phyloP scores from a whole-genome alignment of 2,113 vertebrate species.

The Ia io region DNA sequence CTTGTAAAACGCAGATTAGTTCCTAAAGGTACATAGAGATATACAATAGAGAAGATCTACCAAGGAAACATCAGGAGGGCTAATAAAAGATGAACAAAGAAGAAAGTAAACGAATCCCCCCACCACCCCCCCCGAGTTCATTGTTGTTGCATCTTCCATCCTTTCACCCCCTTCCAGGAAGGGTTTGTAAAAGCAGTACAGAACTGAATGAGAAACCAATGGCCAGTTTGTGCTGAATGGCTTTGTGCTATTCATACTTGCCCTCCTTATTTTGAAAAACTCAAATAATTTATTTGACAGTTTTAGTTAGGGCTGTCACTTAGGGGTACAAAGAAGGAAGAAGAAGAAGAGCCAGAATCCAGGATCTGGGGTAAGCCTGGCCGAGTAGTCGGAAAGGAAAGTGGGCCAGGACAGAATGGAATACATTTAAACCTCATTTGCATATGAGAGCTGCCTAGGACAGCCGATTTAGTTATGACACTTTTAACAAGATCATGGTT shows the following conservation, averaged over 20 bases:
- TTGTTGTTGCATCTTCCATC: neutral
- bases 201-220: neutral
- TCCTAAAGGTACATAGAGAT: conserved; percentile 35
- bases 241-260: conserved; percentile 21
- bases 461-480: neutral
- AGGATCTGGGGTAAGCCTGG: neutral
- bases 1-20: conserved; percentile 60
- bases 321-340: neutral
- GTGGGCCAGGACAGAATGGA: neutral
- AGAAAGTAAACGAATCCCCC: neutral
- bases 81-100: conserved; percentile 36
- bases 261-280: conserved; percentile 38
- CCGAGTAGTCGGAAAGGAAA: neutral
- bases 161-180: neutral
- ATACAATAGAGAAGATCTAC: conserved; percentile 20
- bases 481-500: neutral
- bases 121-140: neutral
- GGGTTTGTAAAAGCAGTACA: neutral
- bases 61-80: neutral
- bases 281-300: conserved; percentile 59
- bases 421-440: neutral
- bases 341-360: conserved; percentile 29
- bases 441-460: neutral
- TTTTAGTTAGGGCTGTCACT: conserved; percentile 48
- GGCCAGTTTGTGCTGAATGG: neutral